These are phyloP conservation scores for Sardina pilchardus DNA, from an alignment of 2,113 vertebrate genomes.

Conservation along the genomic window DNA sequence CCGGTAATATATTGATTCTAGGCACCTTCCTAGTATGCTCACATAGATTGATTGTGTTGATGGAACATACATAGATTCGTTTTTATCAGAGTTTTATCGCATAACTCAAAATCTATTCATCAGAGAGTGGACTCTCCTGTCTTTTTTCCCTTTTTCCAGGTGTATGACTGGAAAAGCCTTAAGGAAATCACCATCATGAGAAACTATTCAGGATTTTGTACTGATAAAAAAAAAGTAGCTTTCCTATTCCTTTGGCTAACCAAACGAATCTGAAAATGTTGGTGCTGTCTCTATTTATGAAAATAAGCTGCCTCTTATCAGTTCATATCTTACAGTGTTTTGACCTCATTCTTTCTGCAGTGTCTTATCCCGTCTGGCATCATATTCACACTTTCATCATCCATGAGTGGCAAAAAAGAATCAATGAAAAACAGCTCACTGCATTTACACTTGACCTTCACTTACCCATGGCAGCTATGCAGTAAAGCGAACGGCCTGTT, in stretches of 20 bases:
- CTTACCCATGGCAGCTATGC: not conserved
- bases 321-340: not conserved
- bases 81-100: not conserved
- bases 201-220: not conserved
- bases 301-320: not conserved
- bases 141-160: not conserved
- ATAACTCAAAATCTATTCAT: not conserved
- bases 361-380: not conserved
- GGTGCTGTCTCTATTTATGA: not conserved
- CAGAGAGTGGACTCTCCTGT: not conserved
- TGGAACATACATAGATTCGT: not conserved
- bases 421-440: not conserved
- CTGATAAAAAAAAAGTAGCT: not conserved
- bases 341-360: slow-evolving; percentile 4
- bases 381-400: not conserved
- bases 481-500: not conserved
- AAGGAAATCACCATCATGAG: not conserved
- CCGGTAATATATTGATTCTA: too few species aligned
- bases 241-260: not conserved
- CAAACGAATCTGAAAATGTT: not conserved
- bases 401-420: slow-evolving; percentile 9
- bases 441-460: slow-evolving; percentile 7
- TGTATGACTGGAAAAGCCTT: not conserved
- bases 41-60: not conserved
- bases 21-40: too few species aligned